phyloP scores from a whole-genome alignment of 2,888 invertebrate genomes.

The Trichogramma dendrolimi region DNA sequence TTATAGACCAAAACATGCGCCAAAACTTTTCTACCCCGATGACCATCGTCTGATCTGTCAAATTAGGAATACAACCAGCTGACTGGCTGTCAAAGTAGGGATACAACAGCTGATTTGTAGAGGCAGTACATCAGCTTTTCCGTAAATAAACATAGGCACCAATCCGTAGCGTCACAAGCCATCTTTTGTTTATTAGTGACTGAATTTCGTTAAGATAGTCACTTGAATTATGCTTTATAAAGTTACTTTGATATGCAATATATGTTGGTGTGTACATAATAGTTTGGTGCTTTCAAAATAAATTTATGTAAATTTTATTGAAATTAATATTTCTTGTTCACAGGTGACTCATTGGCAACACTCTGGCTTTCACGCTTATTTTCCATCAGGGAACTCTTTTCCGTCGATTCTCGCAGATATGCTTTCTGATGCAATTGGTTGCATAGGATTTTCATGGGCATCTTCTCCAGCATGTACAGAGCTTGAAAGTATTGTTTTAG shows the following conservation, averaged over 20 bases:
- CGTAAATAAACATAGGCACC: too few relatives aligned
- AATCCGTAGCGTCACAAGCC: too few relatives aligned
- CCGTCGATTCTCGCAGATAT: constrained; percentile 97
- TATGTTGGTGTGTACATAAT: too few relatives aligned
- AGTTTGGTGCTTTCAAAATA: background rate
- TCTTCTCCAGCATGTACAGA: constrained; percentile 85
- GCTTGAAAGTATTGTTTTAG: constrained; percentile 75
- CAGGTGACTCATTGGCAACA: constrained; percentile 94
- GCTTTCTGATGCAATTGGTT: constrained; percentile 93
- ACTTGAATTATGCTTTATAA: background rate
- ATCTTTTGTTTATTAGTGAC: too few relatives aligned
- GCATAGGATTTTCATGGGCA: constrained; percentile 96
- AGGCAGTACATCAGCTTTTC: too few relatives aligned
- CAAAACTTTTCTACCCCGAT: too few relatives aligned
- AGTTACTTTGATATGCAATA: too few relatives aligned
- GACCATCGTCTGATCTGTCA: too few relatives aligned
- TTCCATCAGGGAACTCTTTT: constrained; percentile 94
- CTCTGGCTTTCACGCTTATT: constrained; percentile 97
- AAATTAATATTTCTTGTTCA: constrained; percentile 15
- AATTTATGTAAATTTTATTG: background rate
- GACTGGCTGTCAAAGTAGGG: too few relatives aligned
- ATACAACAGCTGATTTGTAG: too few relatives aligned
- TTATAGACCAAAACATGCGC: too few relatives aligned
- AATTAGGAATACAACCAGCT: too few relatives aligned
- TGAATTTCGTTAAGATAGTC: background rate